Conservation (phyloP, 2,888 invertebrate genomes). For the Polymixis lichenea region DNA sequence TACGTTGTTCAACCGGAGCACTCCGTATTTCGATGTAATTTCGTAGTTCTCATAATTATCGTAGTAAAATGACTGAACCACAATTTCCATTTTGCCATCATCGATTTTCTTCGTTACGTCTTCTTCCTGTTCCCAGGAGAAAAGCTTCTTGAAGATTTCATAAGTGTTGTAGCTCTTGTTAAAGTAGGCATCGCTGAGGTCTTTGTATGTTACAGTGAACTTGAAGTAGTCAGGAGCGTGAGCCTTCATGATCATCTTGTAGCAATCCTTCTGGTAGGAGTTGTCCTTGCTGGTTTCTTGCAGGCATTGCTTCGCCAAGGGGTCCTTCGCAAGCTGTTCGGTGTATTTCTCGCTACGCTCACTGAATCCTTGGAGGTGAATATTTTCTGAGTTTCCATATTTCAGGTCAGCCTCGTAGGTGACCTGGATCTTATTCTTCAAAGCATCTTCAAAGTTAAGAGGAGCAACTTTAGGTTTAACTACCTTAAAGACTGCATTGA, state of each 20-base stretch:
- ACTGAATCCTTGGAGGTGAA: constrained; percentile 84
- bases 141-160: constrained; percentile 75
- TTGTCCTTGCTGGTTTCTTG: constrained; percentile 89
- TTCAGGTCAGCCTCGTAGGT: constrained; percentile 86
- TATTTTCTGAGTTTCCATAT: constrained; percentile 84
- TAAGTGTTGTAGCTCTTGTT: constrained; percentile 85
- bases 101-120: constrained; percentile 80
- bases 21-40: constrained; percentile 84
- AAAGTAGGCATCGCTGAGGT: constrained; percentile 81
- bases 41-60: constrained; percentile 85
- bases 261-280: constrained; percentile 90
- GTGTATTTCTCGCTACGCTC: constrained; percentile 87
- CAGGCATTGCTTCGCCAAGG: constrained; percentile 86
- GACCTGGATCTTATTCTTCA: constrained; percentile 88
- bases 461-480: constrained; percentile 87
- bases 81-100: constrained; percentile 87
- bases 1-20: constrained; percentile 80
- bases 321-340: constrained; percentile 84
- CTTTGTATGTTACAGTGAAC: constrained; percentile 86
- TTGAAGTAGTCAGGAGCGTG: constrained; percentile 89
- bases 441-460: constrained; percentile 89
- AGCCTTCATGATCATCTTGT: constrained; percentile 89
- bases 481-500: constrained; percentile 85
- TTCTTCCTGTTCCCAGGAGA: constrained; percentile 84
- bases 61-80: constrained; percentile 83